phyloP scores from a whole-genome alignment of 2,888 invertebrate genomes.

The Bruchidius siliquastri region DNA sequence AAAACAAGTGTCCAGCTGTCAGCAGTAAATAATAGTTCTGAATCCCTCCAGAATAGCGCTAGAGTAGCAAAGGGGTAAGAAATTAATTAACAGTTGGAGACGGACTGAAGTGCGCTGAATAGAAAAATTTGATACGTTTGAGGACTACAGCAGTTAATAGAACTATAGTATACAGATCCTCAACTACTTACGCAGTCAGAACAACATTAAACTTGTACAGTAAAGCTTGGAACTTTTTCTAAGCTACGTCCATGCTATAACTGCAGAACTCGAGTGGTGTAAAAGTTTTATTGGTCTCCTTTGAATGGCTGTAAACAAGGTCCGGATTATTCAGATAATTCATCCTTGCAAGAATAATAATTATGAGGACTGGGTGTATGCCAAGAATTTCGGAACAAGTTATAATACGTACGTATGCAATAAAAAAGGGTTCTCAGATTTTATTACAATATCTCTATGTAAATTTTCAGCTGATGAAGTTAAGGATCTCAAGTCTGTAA shows the following conservation, averaged over 20 bases:
- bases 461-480: background rate
- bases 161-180: no score
- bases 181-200: no score
- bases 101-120: no score
- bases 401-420: background rate
- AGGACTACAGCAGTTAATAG: no score
- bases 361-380: conserved; percentile 5
- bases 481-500: background rate
- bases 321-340: conserved; percentile 1
- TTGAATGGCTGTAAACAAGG: conserved; percentile 20
- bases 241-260: conserved; percentile 6
- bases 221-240: background rate
- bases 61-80: no score
- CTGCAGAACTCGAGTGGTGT: conserved; percentile 11
- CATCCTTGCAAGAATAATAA: conserved; percentile 17
- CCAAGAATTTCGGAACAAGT: background rate
- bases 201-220: no score
- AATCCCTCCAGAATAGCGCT: no score
- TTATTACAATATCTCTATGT: background rate
- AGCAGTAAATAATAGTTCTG: no score
- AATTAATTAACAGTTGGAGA: no score
- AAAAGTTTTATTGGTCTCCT: conserved; percentile 24
- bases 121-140: no score
- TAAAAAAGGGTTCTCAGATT: conserved; percentile 2
- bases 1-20: no score